Base-by-base conservation (phyloP, 2,888 invertebrate species). In the Cinara cedri region DNA sequence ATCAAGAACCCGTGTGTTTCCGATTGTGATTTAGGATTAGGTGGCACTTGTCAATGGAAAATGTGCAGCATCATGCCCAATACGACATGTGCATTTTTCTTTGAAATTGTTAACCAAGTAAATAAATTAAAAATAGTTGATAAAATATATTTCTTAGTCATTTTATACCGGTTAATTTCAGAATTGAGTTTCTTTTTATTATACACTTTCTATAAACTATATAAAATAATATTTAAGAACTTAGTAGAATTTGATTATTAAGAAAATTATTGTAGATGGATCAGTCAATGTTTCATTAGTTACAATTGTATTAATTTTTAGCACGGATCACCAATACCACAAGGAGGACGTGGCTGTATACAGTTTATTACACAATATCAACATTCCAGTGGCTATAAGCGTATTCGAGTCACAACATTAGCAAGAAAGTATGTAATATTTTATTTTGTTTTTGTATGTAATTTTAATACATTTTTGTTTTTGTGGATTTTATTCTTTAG, bases 301-400 rank as follows among this genome's bases (percentile, higher is more conserved):
- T 72, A n/a, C 16, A n/a, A 46, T 60, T n/a, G n/a, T 34, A 21
- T 76, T 51, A 76, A 66, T 75, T 82, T 85, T 85, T 93, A 98
- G 87, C 97, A 98, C 86, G 93, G 96, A 19, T 94, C 96, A 4
- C 95, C 96, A 0, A 95, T 95, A 84, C 97, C 95, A 0, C 97
- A 96, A 86, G 98, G 98, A 71, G 97, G 97, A 0, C 90, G 98
- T 75, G 99, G 98, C 13, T 97, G 95, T 85, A 92, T 99, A 82
- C 99, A 99, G 86, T 96, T 99, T 86, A 97, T 99, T 83, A 97
- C 97, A 1, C 97, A 98, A 86, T 99, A 99, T 88, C 98, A 97
- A 85, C 98, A 99, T 87, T 93, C 97, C 14, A 95, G 93, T 86
- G 99, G 99, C 0, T 96, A 97, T 86, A 90, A 94, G 81, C 91